Percentiles rank a stretch among this genome's conserved stretches.
phyloP scores from a whole-genome alignment of 2,888 invertebrate species.

The Lycocerus yunnanus region DNA sequence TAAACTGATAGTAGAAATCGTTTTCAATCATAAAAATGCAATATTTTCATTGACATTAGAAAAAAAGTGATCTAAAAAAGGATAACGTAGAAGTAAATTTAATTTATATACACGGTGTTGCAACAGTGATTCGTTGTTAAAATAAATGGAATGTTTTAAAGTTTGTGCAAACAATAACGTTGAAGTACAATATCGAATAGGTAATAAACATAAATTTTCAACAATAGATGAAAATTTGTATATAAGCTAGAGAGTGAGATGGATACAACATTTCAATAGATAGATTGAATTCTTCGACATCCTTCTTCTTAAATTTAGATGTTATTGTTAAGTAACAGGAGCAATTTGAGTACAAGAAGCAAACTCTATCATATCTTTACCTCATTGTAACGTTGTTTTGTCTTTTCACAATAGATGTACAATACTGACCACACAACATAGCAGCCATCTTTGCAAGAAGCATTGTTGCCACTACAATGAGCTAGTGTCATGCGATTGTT shows the following conservation, averaged over 20 bases:
- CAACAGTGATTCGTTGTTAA: neutral
- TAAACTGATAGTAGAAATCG: neutral
- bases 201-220: neutral
- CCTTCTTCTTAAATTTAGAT: slow-evolving; percentile 15
- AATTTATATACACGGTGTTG: neutral
- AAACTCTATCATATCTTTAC: slow-evolving; percentile 42
- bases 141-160: neutral
- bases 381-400: slow-evolving; percentile 48
- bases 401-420: slow-evolving; percentile 47
- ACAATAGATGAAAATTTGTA: neutral
- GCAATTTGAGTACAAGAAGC: slow-evolving; percentile 41
- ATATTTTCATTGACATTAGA: no score
- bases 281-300: neutral
- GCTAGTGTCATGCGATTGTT: slow-evolving; percentile 51
- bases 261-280: neutral
- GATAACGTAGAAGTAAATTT: no score
- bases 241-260: neutral
- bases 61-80: no score
- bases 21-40: neutral
- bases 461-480: slow-evolving; percentile 50
- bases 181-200: neutral
- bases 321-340: slow-evolving; percentile 37
- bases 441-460: slow-evolving; percentile 47
- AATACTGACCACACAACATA: slow-evolving; percentile 50
- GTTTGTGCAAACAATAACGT: neutral